These are phyloP conservation scores for Anticlea derivata DNA, from an alignment of 2,888 invertebrate genomes.

Conservation along the genomic window DNA sequence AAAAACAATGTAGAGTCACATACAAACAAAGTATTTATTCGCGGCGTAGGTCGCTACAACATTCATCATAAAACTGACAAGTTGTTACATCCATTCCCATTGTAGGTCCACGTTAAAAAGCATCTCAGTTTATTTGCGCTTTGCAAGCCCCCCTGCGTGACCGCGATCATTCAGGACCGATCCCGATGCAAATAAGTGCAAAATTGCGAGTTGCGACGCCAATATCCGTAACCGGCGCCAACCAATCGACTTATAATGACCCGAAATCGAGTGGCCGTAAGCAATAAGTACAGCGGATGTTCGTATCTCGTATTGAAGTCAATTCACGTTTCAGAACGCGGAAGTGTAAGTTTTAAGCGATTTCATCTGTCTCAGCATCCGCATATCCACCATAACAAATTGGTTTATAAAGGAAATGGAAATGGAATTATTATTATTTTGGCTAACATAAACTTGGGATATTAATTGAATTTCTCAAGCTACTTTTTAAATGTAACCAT, in stretches of 20 bases:
- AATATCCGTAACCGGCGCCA: constrained; percentile 67
- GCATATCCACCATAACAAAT: neutral
- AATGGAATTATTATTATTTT: constrained; percentile 5
- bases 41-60: neutral
- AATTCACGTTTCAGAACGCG: constrained; percentile 17
- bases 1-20: constrained; percentile 1
- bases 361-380: constrained; percentile 10
- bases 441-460: neutral
- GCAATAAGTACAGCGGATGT: constrained; percentile 45
- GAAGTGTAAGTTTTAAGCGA: constrained; percentile 13
- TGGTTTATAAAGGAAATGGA: constrained; percentile 4
- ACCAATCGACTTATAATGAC: constrained; percentile 68
- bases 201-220: constrained; percentile 75
- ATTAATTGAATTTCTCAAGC: constrained; percentile 1
- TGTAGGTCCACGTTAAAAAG: constrained; percentile 43
- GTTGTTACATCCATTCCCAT: constrained; percentile 27
- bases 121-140: constrained; percentile 67
- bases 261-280: constrained; percentile 61
- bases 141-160: constrained; percentile 64
- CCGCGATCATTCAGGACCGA: constrained; percentile 59
- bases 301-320: constrained; percentile 32
- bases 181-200: constrained; percentile 69
- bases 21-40: constrained; percentile 1
- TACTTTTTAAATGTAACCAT: no score
- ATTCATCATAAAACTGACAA: constrained; percentile 6